Conservation (phyloP, 2,797 vertebrate genomes). For the Synanceia verrucosa region DNA sequence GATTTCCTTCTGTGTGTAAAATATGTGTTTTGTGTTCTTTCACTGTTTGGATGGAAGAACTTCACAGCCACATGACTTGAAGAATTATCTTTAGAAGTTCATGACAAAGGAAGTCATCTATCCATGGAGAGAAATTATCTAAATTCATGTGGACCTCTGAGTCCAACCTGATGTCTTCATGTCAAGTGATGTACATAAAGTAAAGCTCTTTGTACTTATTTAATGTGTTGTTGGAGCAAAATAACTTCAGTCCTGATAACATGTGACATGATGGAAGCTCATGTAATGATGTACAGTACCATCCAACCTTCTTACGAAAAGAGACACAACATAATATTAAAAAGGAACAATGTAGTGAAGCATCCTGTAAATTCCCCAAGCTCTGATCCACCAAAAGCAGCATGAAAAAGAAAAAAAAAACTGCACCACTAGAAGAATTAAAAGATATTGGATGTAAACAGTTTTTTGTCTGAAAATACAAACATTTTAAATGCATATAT, state of each 20-base stretch:
- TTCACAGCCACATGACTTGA: neutral
- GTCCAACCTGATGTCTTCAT: neutral
- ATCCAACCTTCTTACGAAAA: neutral
- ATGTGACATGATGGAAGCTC: conserved; percentile 3
- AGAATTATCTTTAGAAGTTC: neutral
- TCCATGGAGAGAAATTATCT: neutral
- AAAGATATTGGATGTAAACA: neutral
- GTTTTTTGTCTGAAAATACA: too few relatives aligned
- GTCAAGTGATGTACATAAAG: conserved; percentile 59
- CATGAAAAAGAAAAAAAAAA: too few relatives aligned
- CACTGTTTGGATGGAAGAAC: neutral
- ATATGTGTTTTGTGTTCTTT: neutral
- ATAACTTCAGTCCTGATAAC: neutral
- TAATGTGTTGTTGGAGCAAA: conserved; percentile 14
- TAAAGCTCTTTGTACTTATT: conserved; percentile 45
- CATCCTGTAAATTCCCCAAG: neutral
- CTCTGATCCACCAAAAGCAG: conserved; percentile 9
- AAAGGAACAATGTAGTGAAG: too few relatives aligned
- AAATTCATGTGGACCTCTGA: neutral
- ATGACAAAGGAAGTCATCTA: neutral
- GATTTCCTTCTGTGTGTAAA: neutral
- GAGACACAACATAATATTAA: too few relatives aligned
- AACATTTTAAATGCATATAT: neutral
- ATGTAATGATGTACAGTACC: conserved; percentile 2
- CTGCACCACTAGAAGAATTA: neutral